Evolutionary conservation across 2,797 vertebrate genomes (phyloP), one percentile per base, ranked within the genome.

Genomic region (Tangara arthus): DNA sequence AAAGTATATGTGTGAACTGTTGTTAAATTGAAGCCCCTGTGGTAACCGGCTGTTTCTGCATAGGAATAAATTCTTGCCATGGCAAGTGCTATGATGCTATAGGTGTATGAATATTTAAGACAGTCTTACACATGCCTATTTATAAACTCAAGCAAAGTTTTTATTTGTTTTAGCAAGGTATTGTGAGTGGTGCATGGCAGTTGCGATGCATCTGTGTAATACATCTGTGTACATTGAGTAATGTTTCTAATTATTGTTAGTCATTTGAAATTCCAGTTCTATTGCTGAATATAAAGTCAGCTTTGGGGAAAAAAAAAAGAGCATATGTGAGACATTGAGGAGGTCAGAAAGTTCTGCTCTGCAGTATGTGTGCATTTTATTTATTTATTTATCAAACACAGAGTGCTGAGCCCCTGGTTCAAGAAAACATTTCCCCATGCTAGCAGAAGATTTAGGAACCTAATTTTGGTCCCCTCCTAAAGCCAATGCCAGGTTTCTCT

Each of bases 331-430:
- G 69, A 24, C 15, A n/a, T 19, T 17, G 64, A 80, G 65, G 30
- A 69, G 77, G 37, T 50, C 27, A 41, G 68, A 60, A 91, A 86
- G 57, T 63, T 92, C 61, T 88, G 50, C 71, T 69, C 72, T 90
- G 75, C 87, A 32, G 27, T 88, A 73, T 94, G 89, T 87, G 81
- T 92, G 79, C 9, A 5, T 77, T 75, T 87, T 90, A 87, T 95
- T 96, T 95, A 71, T 90, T 89, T 84, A 87, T 85, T 88, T 80
- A 60, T 94, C 56, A 4, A 49, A 42, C 44, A 37, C 32, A 37
- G 56, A 72, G 26, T 69, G 89, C 71, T 90, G 75, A 91, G 50
- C 53, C 86, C 53, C 34, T 78, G 68, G 39, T 50, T 91, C 75
- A 77, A 55, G 35, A 68, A 94, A 37, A 47, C 15, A 15, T 63